Base-by-base conservation (phyloP, 2,888 invertebrate species). In the Zygaena filipendulae region DNA sequence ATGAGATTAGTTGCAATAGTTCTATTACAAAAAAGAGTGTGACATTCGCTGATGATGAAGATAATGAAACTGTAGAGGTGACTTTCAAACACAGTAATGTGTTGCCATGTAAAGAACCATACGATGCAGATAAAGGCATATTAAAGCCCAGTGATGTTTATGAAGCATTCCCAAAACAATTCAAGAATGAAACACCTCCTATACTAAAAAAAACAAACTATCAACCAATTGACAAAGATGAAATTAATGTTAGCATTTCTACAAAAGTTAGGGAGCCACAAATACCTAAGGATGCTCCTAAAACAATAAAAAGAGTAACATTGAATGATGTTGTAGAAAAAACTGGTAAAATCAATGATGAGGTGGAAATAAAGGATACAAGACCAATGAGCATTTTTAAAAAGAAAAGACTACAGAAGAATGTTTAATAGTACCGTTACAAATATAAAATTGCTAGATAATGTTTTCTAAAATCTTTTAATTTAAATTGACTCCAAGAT, bases 141-240 rank as follows among this genome's bases (percentile, higher is more conserved):
- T 39, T 38, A 13, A 79, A 69, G 42, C 81, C 81, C 21, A 71
- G 69, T 52, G 80, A 81, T 47, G 46, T 81, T 25, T 79, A 79
- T 54, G 40, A 49, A 44, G 61, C 55, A 13, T 58, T 56, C 40
- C 40, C 62, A 11, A 38, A 53, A 32, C 40, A 52, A 4, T 64
- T 67, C 44, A 39, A 36, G 20, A 45, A 36, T 40, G 55, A 54
- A 47, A 57, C 57, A 14, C 58, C 47, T 30, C 71, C 79, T 13
- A 75, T 80, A 37, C 53, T 79, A 4, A 79, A 70, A 43, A 72
- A 71, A 49, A 52, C 59, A 1, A 71, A 63, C 36, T 62, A 67
- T 56, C 39, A 40, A 21, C 16, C 33, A 27, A 9, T 35, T 28
- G 21, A 33, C 6, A 22, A 21, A 11, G 23, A 25, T 11, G 13